A percentile compares a stretch with the other conserved stretches of the same genome.
Conservation (phyloP, 2,113 vertebrate genomes). For the Himantopus leucocephalus region DNA sequence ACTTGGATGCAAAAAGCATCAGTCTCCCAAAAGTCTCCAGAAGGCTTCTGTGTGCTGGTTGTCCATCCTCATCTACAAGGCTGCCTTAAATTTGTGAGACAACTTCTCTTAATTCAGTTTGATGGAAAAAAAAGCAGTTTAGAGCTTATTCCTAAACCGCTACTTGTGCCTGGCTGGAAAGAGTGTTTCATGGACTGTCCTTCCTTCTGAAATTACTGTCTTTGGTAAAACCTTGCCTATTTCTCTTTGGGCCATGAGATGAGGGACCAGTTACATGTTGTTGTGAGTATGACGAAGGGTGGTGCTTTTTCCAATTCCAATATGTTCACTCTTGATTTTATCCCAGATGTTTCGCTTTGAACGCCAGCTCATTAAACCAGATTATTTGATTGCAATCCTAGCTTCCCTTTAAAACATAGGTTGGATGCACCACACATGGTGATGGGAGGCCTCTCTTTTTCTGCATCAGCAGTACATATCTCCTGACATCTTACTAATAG, state of each 20-base stretch:
- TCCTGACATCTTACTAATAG: not conserved
- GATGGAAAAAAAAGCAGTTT: not conserved
- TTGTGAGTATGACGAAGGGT: not conserved
- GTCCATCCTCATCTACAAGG: not conserved
- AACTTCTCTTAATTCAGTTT: not conserved
- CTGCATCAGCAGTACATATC: not conserved
- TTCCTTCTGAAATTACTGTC: not conserved
- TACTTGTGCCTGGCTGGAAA: not conserved
- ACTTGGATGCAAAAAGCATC: not conserved
- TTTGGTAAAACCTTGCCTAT: not conserved
- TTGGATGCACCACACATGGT: not conserved
- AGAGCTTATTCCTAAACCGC: not conserved
- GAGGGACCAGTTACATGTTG: not conserved
- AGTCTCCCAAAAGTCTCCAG: not conserved
- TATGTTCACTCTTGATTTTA: not conserved
- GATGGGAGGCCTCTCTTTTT: not conserved
- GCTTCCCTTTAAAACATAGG: not conserved
- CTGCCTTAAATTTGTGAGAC: not conserved
- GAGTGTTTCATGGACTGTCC: not conserved
- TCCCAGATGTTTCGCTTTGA: not conserved
- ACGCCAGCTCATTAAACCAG: not conserved
- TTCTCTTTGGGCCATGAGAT: not conserved
- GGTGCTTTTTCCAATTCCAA: not conserved
- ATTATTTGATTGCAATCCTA: not conserved
- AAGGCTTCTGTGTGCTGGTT: fast-evolving